Conservation (phyloP, 2,113 vertebrate species). For the Cyprinodon variegatus region DNA sequence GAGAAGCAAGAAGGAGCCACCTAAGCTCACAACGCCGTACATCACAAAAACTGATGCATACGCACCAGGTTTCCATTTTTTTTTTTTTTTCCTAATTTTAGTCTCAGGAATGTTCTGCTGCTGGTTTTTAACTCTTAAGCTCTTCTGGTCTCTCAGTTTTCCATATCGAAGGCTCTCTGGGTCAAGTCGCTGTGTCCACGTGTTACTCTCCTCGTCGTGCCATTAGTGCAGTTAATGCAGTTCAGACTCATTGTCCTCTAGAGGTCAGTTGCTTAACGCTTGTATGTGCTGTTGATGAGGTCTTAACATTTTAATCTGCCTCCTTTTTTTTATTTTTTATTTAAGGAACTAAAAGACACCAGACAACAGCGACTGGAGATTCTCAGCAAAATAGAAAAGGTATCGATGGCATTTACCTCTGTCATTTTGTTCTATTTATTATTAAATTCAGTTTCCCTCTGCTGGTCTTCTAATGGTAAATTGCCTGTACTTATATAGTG, state of each 20-base stretch:
- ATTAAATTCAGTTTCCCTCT: neutral
- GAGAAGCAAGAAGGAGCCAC: conserved; percentile 82
- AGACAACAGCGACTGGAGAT: conserved; percentile 84
- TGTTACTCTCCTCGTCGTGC: conserved; percentile 94
- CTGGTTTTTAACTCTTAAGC: neutral
- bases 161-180: conserved; percentile 91
- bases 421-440: neutral
- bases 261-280: conserved; percentile 74
- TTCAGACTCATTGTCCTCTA: conserved; percentile 80
- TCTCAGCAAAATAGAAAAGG: conserved; percentile 89
- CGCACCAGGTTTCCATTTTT: conserved; percentile 80
- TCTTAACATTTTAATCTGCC: neutral
- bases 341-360: conserved; percentile 79
- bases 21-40: conserved; percentile 90
- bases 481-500: no score
- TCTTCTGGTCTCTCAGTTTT: conserved; percentile 81
- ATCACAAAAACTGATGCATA: conserved; percentile 89
- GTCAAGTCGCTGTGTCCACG: conserved; percentile 93
- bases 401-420: conserved; percentile 38
- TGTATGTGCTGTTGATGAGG: neutral
- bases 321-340: neutral
- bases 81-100: no score
- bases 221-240: conserved; percentile 88
- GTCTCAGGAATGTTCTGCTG: no score
- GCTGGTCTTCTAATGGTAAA: no score